A percentile compares a stretch with the other conserved stretches of the same genome.
These are phyloP conservation scores for Candidula unifasciata DNA, from an alignment of 2,888 invertebrate species.

Conservation along the genomic window DNA sequence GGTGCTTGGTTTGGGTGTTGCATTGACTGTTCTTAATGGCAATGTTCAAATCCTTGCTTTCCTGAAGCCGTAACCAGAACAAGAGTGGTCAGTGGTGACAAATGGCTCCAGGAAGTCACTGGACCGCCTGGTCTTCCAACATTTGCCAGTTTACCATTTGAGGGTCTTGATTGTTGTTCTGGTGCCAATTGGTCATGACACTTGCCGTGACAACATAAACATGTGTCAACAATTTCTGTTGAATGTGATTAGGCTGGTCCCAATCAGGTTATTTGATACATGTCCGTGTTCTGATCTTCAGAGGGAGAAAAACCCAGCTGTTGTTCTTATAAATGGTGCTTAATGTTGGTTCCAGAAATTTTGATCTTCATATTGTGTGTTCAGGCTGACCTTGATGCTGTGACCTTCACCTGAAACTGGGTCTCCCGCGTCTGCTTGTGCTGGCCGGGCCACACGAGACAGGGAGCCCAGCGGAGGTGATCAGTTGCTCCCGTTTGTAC, in stretches of 20 bases:
- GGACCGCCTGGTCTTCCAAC: neutral
- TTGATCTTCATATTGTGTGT: neutral
- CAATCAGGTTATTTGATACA: neutral
- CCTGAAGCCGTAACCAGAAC: neutral
- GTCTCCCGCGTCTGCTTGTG: slow-evolving; percentile 36
- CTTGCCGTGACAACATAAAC: slow-evolving; percentile 5
- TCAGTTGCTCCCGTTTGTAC: slow-evolving; percentile 29
- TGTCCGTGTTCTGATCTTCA: neutral
- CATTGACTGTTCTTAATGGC: slow-evolving; percentile 7
- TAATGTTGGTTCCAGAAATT: neutral
- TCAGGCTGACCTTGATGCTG: neutral
- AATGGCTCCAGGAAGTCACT: neutral
- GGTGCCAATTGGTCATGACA: neutral
- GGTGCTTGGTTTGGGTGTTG: neutral
- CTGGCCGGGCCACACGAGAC: slow-evolving; percentile 24
- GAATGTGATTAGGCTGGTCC: slow-evolving; percentile 4
- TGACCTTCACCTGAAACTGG: neutral
- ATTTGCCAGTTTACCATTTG: neutral
- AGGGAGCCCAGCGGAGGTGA: slow-evolving; percentile 43
- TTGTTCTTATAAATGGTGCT: neutral
- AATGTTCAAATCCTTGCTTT: slow-evolving; percentile 3
- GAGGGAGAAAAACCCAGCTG: neutral
- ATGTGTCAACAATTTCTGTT: neutral
- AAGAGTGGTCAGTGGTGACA: neutral
- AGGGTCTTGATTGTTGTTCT: neutral